These are phyloP conservation scores for Mareca penelope DNA, from an alignment of 2,797 vertebrate species.

Conservation along the genomic window DNA sequence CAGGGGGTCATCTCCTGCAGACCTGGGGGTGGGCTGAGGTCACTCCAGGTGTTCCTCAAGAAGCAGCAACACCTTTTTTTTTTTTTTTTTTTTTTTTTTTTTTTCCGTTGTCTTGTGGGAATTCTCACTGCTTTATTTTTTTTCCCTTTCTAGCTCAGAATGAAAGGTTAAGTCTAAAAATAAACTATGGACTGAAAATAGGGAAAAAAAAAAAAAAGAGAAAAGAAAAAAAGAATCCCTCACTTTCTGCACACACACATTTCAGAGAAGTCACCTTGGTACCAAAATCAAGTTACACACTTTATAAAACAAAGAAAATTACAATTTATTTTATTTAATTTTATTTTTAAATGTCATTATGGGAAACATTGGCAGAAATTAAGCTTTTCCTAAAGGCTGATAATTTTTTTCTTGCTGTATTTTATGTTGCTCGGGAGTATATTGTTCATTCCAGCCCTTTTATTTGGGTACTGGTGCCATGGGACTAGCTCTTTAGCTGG, in stretches of 20 bases:
- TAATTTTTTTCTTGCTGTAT: background rate
- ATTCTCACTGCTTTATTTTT: background rate
- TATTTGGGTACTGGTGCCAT: background rate
- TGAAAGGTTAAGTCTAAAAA: conserved; percentile 19
- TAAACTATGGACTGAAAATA: background rate
- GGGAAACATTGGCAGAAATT: background rate
- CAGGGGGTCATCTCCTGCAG: background rate
- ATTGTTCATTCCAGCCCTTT: background rate
- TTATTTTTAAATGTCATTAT: background rate
- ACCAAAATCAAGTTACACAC: background rate
- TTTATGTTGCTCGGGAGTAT: background rate
- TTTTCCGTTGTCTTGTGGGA: background rate
- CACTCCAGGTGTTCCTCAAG: background rate
- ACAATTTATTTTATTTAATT: background rate
- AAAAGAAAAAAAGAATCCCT: background rate
- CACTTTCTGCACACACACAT: background rate
- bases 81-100: background rate
- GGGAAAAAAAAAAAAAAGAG: background rate
- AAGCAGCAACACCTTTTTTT: background rate
- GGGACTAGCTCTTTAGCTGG: background rate
- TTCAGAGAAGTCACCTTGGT: background rate
- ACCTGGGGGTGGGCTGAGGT: background rate
- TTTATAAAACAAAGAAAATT: background rate
- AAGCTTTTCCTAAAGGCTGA: background rate
- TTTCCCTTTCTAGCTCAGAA: background rate